Conservation (phyloP, 1,140 invertebrate species). For the Polyergus mexicanus region DNA sequence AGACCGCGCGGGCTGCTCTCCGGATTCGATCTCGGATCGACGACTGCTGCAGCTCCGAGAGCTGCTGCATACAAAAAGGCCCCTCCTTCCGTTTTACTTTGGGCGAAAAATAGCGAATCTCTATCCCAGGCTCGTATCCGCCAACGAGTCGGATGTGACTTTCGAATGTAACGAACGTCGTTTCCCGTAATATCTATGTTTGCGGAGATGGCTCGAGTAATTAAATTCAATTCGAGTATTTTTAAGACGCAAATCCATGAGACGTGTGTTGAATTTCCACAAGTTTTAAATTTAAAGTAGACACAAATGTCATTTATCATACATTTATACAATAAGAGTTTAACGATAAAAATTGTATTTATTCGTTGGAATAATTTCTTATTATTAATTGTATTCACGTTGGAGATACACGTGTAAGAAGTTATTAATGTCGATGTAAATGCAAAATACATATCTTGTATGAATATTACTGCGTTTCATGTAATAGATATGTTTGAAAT, state of each 20-base stretch:
- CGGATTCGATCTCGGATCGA: conserved; percentile 17
- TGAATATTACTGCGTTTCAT: not conserved
- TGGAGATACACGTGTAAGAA: not conserved
- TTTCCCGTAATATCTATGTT: conserved; percentile 31
- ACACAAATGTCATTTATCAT: not conserved
- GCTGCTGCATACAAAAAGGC: conserved; percentile 40
- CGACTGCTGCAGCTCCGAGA: not conserved
- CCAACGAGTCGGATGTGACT: conserved; percentile 45
- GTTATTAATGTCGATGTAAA: not conserved
- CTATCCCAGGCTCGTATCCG: conserved; percentile 14
- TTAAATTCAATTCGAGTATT: conserved; percentile 29
- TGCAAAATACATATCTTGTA: not conserved
- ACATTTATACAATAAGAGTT: not conserved
- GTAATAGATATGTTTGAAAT: conserved; percentile 28
- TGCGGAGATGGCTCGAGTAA: not conserved
- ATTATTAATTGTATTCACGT: no score
- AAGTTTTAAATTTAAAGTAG: not conserved
- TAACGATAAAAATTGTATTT: not conserved
- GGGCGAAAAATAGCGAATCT: conserved; percentile 2
- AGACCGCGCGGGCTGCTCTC: not conserved
- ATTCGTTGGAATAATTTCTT: no score
- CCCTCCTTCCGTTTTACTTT: not conserved
- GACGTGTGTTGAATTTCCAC: not conserved
- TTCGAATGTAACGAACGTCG: conserved; percentile 35
- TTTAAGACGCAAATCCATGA: not conserved